Evolutionary conservation across 2,888 invertebrate genomes (phyloP), one percentile per base, ranked within the genome.

Genomic region (Ichneumoninae sp.): DNA sequence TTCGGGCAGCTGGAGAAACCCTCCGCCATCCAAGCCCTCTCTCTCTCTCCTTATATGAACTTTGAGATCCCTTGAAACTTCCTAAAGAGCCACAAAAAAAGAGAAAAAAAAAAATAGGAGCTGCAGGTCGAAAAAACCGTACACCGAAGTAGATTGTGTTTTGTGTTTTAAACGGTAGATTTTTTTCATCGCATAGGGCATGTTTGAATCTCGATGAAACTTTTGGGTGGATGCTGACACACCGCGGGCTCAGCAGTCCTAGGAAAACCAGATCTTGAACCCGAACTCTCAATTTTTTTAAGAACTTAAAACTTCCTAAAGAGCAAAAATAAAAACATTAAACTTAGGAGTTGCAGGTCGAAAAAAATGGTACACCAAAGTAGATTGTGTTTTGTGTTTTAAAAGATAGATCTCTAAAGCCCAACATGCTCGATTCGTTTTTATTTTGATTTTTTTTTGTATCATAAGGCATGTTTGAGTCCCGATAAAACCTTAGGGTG

Each of bases 261-360:
- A 68, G 80, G 83, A 77, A 83, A 83, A 83, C 80, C 77, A 69
- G 80, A 83, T 83, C 76, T 80, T 40, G 76, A 83, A 83, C 76
- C 80, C 83, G 83, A 83, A 80, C 77, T 62, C 71, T 33, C 33
- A 33, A 33, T 5, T 33, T 33, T 5, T 7, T 33, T 33, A 33
- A 33, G 33, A 33, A 33, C 33, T 33, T 33, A 19, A 47, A 30
- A n/a, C 22, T 68, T 30, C 57, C 60, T 33, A 44, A 69, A 74
- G 33, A 68, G 60, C 57, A 40, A 80, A 80, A 66, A 19, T 19
- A n/a, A 40, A 69, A 54, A 50, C 60, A 82, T 33, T 26, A n/a
- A 66, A 66, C 22, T 50, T 70, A 8, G 68, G 26, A 62, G 50
- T 44, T 50, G 19, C 19, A 19, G 19, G 0, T 19, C 19, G 68